Base-by-base conservation (phyloP, 2,797 vertebrate species). In the Mormyrops boulengeri region DNA sequence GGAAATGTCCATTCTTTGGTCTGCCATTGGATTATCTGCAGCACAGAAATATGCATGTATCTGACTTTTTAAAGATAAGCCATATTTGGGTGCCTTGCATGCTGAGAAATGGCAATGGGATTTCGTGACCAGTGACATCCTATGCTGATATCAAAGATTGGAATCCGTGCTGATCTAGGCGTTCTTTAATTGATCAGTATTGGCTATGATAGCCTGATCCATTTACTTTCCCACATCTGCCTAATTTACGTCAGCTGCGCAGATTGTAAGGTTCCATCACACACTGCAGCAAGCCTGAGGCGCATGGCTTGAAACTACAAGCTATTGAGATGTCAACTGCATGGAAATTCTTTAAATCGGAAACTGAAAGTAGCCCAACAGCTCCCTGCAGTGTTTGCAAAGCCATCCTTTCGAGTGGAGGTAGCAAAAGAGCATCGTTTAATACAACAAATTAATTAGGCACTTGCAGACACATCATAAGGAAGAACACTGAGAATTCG, bases 1-100 rank as follows among this genome's bases (percentile, higher is more conserved):
- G 93, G 98, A 97, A 95, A 99, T 99, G 95, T 99, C 99, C 99
- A 99, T 99, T 95, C 98, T 98, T 97, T 99, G 99, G 97, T 99
- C 99, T 94, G 98, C 99, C 98, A 99, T 99, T 97, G 98, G 97
- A 95, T 96, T 95, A 96, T 96, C 98, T 99, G 91, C 55, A 89
- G 92, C 38, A 90, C 19, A 69, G 30, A 69, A 30, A 69, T 2
- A 69, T 69, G 30, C 66, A 69, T 34, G 66, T 14, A 34, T 69
- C 26, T 69, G 66, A 69, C 3, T 34, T 34, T 66, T 69, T 34
- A 0, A 69, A 34, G 66, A 34, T 69, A 34, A 34, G 11, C 8
- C 30, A 69, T 69, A 80, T 19, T 44, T 38, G 34, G 73, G 5
- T 2, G 6, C 14, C 8, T 17, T 2, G 73, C 38, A 7, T 80